A percentile compares a stretch with the other conserved stretches of the same genome.
phyloP scores from a whole-genome alignment of 1,140 invertebrate genomes.

The Bradysia coprophila region DNA sequence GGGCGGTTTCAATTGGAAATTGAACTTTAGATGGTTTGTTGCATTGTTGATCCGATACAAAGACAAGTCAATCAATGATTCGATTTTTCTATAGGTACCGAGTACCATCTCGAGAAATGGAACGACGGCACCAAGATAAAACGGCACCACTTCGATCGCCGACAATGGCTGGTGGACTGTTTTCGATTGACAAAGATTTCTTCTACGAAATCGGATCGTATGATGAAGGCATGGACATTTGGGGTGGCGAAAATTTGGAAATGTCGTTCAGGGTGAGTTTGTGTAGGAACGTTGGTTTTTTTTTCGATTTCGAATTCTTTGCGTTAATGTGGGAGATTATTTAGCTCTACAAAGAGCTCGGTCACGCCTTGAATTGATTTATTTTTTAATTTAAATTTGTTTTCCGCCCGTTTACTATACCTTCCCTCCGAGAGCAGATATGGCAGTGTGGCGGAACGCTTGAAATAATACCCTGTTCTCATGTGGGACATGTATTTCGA shows the following conservation, averaged over 20 bases:
- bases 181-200: conserved; percentile 91
- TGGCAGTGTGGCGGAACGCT: conserved; percentile 94
- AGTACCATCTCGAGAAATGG: conserved; percentile 87
- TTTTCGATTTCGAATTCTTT: background rate
- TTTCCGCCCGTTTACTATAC: too few species aligned
- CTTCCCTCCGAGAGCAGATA: conserved; percentile 57
- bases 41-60: too few species aligned
- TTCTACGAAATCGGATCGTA: conserved; percentile 96
- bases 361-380: too few species aligned
- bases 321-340: too few species aligned
- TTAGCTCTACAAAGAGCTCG: too few species aligned
- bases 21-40: conserved; percentile 85
- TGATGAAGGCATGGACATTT: conserved; percentile 98
- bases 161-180: conserved; percentile 98
- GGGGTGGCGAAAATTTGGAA: conserved; percentile 98
- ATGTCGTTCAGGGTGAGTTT: conserved; percentile 91
- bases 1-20: conserved; percentile 96
- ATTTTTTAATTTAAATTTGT: too few species aligned
- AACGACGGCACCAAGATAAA: conserved; percentile 70
- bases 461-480: conserved; percentile 91
- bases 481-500: conserved; percentile 96
- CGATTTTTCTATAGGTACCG: conserved; percentile 53
- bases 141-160: conserved; percentile 83
- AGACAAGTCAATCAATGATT: too few species aligned
- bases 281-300: conserved; percentile 2